A percentile compares a stretch with the other conserved stretches of the same genome.
phyloP scores from a whole-genome alignment of 1,140 invertebrate genomes.

The Cryptotermes secundus region DNA sequence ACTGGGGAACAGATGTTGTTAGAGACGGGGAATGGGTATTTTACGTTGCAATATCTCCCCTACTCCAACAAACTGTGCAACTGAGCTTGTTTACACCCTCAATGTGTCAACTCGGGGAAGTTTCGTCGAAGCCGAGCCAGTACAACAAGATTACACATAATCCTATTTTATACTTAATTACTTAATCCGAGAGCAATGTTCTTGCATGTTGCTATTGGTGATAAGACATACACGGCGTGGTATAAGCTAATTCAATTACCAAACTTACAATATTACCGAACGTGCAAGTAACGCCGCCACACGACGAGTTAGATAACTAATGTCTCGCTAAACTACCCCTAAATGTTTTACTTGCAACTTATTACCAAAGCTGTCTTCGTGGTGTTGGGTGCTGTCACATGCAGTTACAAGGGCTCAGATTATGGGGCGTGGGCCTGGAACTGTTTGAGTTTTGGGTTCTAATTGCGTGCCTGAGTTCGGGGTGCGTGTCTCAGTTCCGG shows the following conservation, averaged over 20 bases:
- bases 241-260: constrained; percentile 18
- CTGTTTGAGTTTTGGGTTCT: too few species aligned
- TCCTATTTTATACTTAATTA: constrained; percentile 19
- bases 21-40: background rate
- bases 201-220: constrained; percentile 14
- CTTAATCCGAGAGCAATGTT: constrained; percentile 10
- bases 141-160: background rate
- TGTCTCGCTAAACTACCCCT: constrained; percentile 7
- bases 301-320: constrained; percentile 19
- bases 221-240: background rate
- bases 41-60: constrained; percentile 6
- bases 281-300: constrained; percentile 16
- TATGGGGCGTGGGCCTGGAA: background rate
- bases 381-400: background rate
- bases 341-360: constrained; percentile 3
- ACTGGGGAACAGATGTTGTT: constrained; percentile 5
- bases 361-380: background rate
- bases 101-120: constrained; percentile 18
- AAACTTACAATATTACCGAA: constrained; percentile 15
- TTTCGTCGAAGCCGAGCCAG: constrained; percentile 4
- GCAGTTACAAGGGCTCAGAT: background rate
- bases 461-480: too few species aligned
- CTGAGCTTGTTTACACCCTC: background rate
- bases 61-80: background rate
- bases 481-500: too few species aligned